Evolutionary conservation across 1,140 invertebrate genomes (phyloP).

Genomic region (Drosophila sproati): DNA sequence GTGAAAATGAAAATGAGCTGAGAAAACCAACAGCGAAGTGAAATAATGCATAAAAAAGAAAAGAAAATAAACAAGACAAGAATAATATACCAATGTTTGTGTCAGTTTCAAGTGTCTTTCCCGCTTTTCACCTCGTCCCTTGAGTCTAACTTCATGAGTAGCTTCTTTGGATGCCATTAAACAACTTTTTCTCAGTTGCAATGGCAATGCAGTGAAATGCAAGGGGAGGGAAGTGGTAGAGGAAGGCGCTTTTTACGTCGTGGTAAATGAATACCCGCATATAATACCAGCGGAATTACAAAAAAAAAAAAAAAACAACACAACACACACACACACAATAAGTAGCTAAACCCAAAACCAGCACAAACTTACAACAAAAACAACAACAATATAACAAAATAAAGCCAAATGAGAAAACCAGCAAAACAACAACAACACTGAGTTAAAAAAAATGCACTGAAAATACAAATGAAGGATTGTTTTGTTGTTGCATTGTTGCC

Average conservation of each 20-base stretch:
- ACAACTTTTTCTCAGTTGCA: constrained; percentile 31
- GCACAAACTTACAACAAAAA: constrained; percentile 23
- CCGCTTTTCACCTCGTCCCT: neutral
- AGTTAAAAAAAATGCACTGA: constrained; percentile 48
- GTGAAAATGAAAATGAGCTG: constrained; percentile 28
- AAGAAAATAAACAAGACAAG: constrained; percentile 24
- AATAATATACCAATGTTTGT: constrained; percentile 57
- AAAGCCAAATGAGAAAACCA: constrained; percentile 26
- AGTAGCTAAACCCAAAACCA: constrained; percentile 37
- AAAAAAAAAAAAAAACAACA: constrained; percentile 23
- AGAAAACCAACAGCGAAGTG: constrained; percentile 42
- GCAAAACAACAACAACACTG: constrained; percentile 35
- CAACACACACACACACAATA: constrained; percentile 37
- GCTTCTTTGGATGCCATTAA: constrained; percentile 44
- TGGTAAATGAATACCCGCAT: constrained; percentile 51
- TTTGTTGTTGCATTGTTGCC: constrained; percentile 23
- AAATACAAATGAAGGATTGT: constrained; percentile 76
- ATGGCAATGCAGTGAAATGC: constrained; percentile 7
- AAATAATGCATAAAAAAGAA: constrained; percentile 47
- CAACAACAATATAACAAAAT: constrained; percentile 36
- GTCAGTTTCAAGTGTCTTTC: constrained; percentile 45
- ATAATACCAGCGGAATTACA: constrained; percentile 47
- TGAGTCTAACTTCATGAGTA: neutral
- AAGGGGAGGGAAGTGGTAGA: neutral
- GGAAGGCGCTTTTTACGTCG: neutral